Percentiles rank a stretch among this genome's conserved stretches.
Conservation (phyloP, 2,113 vertebrate species). For the Pollachius pollachius region DNA sequence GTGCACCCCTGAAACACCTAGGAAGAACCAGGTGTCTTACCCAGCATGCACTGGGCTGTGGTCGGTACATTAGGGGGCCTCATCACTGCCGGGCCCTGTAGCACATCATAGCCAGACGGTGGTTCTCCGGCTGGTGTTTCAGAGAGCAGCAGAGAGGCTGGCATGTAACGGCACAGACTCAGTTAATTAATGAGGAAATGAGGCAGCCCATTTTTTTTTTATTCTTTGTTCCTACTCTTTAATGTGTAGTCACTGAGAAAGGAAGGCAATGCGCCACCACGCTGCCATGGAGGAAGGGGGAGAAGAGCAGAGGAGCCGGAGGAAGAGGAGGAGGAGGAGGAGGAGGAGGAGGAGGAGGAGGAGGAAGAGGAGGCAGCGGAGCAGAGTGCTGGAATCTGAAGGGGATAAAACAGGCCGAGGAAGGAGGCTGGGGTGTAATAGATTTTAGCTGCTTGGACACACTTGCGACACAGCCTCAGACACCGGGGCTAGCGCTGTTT, state of each 20-base stretch:
- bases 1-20: background rate
- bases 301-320: background rate
- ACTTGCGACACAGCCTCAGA: conserved; percentile 68
- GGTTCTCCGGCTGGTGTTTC: too few species aligned
- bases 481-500: conserved; percentile 65
- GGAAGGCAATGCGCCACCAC: too few species aligned
- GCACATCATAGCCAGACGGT: background rate
- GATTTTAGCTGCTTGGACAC: conserved; percentile 79
- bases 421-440: conserved; percentile 57
- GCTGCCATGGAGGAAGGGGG: too few species aligned
- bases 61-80: too few species aligned
- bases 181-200: conserved; percentile 43
- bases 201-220: conserved; percentile 1
- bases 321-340: background rate
- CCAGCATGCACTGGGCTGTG: too few species aligned
- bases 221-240: conserved; percentile 20
- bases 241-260: conserved; percentile 31
- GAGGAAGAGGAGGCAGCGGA: background rate
- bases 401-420: conserved; percentile 26
- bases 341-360: background rate
- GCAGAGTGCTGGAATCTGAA: background rate
- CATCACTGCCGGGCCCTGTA: too few species aligned
- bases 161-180: background rate
- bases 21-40: too few species aligned
- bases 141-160: background rate